Evolutionary conservation across 2,888 invertebrate genomes (phyloP).

Genomic region (Agrotis puta): DNA sequence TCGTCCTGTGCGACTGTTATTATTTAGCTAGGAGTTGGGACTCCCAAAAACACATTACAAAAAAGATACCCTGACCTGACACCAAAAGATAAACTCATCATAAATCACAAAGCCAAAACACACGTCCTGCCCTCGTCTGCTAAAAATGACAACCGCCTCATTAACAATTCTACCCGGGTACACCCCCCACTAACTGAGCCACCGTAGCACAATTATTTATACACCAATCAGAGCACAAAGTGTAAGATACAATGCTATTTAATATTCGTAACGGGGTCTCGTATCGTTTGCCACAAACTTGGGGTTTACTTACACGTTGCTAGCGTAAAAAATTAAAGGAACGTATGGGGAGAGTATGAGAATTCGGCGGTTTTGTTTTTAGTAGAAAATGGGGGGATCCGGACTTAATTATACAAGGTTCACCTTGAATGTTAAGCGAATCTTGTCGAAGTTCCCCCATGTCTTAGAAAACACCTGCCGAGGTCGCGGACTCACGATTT

Average conservation of each 20-base stretch:
- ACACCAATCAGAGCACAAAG: constrained; percentile 65
- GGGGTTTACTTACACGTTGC: constrained; percentile 24
- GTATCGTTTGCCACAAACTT: constrained; percentile 54
- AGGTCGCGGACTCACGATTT: too few species aligned
- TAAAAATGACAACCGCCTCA: constrained; percentile 52
- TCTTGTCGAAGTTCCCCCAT: too few species aligned
- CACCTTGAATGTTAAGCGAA: too few species aligned
- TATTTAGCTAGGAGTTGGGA: neutral
- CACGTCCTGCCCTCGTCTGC: constrained; percentile 25
- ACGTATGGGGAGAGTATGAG: constrained; percentile 8
- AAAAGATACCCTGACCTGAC: constrained; percentile 29
- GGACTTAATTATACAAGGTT: too few species aligned
- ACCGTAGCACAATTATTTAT: constrained; percentile 56
- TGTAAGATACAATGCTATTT: constrained; percentile 63
- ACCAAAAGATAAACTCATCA: constrained; percentile 29
- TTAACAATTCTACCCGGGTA: constrained; percentile 44
- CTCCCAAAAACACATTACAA: constrained; percentile 1
- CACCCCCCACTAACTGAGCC: constrained; percentile 33
- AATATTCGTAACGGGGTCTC: constrained; percentile 63
- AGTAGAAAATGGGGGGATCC: too few species aligned
- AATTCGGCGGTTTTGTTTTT: constrained; percentile 3
- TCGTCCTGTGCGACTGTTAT: too few species aligned
- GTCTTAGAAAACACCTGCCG: too few species aligned
- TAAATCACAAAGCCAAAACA: constrained; percentile 42
- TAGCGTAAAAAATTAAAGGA: constrained; percentile 41